phyloP scores from a whole-genome alignment of 2,888 invertebrate genomes.

The Actias luna region DNA sequence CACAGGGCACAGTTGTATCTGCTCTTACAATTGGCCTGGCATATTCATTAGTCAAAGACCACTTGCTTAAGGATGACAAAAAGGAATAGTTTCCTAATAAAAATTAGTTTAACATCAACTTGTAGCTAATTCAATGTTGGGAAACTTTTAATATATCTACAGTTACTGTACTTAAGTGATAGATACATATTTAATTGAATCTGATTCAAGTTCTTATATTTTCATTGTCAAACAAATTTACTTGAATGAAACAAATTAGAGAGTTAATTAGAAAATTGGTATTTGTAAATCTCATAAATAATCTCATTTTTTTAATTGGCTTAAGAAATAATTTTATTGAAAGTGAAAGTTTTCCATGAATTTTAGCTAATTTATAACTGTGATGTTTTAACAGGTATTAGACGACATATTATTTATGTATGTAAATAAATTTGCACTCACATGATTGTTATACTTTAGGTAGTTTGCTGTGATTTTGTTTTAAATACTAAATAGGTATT shows the following conservation, averaged over 20 bases:
- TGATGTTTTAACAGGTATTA: slow-evolving; percentile 53
- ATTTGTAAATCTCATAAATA: slow-evolving; percentile 27
- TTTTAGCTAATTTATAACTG: slow-evolving; percentile 43
- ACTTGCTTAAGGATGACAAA: slow-evolving; percentile 59
- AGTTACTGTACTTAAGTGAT: not conserved
- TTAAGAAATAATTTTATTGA: not conserved
- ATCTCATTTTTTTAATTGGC: slow-evolving; percentile 6
- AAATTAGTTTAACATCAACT: slow-evolving; percentile 11
- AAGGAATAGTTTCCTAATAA: slow-evolving; percentile 41
- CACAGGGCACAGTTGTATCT: slow-evolving; percentile 91
- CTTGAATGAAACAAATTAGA: not conserved
- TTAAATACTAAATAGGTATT: not conserved
- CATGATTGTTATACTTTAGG: not conserved
- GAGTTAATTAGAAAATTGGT: slow-evolving; percentile 7
- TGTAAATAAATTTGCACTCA: slow-evolving; percentile 25
- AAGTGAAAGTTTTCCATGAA: slow-evolving; percentile 32
- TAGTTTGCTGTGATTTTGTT: not conserved
- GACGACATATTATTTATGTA: slow-evolving; percentile 27
- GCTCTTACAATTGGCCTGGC: slow-evolving; percentile 87
- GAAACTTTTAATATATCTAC: not conserved
- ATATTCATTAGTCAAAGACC: slow-evolving; percentile 84
- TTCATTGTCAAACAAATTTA: not conserved
- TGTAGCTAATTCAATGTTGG: slow-evolving; percentile 9
- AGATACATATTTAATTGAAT: not conserved
- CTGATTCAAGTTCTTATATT: not conserved